These are phyloP conservation scores for Episyrphus balteatus DNA, from an alignment of 1,140 invertebrate genomes.

Conservation along the genomic window DNA sequence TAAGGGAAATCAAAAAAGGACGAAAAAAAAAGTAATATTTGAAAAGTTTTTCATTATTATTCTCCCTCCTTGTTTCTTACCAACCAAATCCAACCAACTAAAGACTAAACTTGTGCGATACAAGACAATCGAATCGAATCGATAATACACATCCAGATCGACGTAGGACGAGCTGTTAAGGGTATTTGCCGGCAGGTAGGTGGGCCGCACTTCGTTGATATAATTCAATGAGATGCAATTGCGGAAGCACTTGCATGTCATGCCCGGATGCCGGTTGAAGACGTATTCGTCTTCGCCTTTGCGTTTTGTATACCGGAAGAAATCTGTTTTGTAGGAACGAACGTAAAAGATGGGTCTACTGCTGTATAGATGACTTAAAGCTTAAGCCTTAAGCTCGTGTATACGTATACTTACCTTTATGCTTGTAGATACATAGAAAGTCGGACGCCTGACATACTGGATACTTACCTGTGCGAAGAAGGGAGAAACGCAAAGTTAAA, in stretches of 20 bases:
- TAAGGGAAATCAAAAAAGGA: too few relatives aligned
- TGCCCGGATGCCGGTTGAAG: slow-evolving; percentile 19
- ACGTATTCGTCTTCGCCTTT: slow-evolving; percentile 22
- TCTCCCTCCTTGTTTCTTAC: slow-evolving; percentile 10
- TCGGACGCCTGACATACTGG: slow-evolving; percentile 22
- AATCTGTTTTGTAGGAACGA: slow-evolving; percentile 6
- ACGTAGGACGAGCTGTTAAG: slow-evolving; percentile 23
- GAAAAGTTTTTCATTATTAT: too few relatives aligned
- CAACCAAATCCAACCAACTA: slow-evolving; percentile 33
- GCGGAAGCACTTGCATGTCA: slow-evolving; percentile 30
- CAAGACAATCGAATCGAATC: slow-evolving; percentile 29
- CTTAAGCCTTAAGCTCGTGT: neutral
- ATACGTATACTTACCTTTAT: slow-evolving; percentile 24
- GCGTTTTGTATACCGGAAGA: slow-evolving; percentile 19
- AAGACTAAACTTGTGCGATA: slow-evolving; percentile 31
- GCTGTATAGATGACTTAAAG: neutral
- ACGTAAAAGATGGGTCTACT: neutral
- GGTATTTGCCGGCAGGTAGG: slow-evolving; percentile 22
- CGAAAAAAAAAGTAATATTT: too few relatives aligned
- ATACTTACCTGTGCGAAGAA: slow-evolving; percentile 16
- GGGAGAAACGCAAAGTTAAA: neutral
- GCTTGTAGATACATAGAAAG: slow-evolving; percentile 21
- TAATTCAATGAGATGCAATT: slow-evolving; percentile 33
- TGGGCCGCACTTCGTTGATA: slow-evolving; percentile 25
- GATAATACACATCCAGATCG: slow-evolving; percentile 28